phyloP scores from a whole-genome alignment of 2,888 invertebrate genomes.

The Ophraella communa region DNA sequence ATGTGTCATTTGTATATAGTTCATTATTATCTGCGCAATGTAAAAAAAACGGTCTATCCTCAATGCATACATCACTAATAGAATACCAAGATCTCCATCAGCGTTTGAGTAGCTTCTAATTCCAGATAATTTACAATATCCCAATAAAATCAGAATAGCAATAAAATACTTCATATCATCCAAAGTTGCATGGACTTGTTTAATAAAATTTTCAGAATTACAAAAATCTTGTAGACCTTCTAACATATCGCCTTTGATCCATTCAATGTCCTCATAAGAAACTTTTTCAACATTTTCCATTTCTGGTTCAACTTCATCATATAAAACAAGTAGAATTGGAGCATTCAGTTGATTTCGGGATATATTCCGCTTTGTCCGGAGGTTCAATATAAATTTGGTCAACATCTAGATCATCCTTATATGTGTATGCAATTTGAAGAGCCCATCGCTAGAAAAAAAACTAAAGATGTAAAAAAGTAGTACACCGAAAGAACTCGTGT shows the following conservation, averaged over 20 bases:
- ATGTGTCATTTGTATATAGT: too few species aligned
- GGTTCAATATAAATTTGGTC: conserved; percentile 9
- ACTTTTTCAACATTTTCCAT: conserved; percentile 7
- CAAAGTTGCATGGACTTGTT: too few species aligned
- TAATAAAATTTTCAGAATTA: conserved; percentile 12
- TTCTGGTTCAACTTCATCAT: too few species aligned
- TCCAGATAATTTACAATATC: conserved; percentile 19
- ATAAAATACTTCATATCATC: conserved; percentile 27
- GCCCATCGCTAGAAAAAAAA: conserved; percentile 24
- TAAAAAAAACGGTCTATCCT: conserved; percentile 24
- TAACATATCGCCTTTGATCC: conserved; percentile 19
- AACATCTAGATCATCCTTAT: conserved; percentile 17
- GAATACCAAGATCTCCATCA: conserved; percentile 23
- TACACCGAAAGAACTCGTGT: background rate
- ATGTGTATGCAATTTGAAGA: conserved; percentile 29
- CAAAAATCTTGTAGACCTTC: conserved; percentile 8
- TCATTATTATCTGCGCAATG: too few species aligned
- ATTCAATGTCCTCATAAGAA: too few species aligned
- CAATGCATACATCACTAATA: conserved; percentile 24
- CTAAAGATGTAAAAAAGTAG: background rate
- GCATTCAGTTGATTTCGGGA: conserved; percentile 6
- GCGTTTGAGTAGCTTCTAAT: conserved; percentile 25
- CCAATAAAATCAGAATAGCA: too few species aligned
- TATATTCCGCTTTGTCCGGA: conserved; percentile 23
- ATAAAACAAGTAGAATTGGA: conserved; percentile 9